Base-by-base conservation (phyloP, 1,140 invertebrate species). In the Cepaea nemoralis region DNA sequence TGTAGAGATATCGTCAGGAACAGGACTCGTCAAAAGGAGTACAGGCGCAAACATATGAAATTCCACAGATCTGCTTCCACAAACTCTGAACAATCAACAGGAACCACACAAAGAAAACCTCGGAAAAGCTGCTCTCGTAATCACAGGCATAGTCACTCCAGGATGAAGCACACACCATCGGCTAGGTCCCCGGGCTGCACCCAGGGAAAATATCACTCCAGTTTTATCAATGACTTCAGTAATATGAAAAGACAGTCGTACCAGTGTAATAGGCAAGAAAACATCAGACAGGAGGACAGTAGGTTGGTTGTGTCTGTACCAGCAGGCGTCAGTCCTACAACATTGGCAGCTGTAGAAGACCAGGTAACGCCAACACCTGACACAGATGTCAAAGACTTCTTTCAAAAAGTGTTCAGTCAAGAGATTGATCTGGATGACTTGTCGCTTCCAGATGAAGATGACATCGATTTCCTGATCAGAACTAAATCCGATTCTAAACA, bases 341-440 rank as follows among this genome's bases (percentile, higher is more conserved):
- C n/a, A n/a, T n/a, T n/a, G n/a, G n/a, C n/a, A n/a, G n/a, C n/a
- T n/a, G n/a, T n/a, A n/a, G n/a, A n/a, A n/a, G n/a, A n/a, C n/a
- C n/a, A n/a, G 2, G 6, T 12, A 14, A 40, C 39, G 16, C 6
- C 12, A 8, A 19, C 67, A 37, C 1, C 42, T 6, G 37, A 74
- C 14, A 42, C 66, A 16, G 67, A 71, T 5, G 63, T 55, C 35
- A 69, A 45, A 39, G 77, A 84, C 24, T 35, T 84, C 45, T 84
- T 84, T 42, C 42, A 45, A 40, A 82, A 69, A 59, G 69, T 84
- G 2, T 84, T 84, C 70, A 84, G 80, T 67, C 76, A 84, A 37
- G 83, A 80, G 63, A 73, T 84, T 45, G 77, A 82, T 5, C 37
- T 80, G 37, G 81, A 82, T 42, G 82, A 83, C 35, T 24, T 76